phyloP scores from a whole-genome alignment of 1,140 invertebrate species.

The Pseudomyrmex cubaensis region DNA sequence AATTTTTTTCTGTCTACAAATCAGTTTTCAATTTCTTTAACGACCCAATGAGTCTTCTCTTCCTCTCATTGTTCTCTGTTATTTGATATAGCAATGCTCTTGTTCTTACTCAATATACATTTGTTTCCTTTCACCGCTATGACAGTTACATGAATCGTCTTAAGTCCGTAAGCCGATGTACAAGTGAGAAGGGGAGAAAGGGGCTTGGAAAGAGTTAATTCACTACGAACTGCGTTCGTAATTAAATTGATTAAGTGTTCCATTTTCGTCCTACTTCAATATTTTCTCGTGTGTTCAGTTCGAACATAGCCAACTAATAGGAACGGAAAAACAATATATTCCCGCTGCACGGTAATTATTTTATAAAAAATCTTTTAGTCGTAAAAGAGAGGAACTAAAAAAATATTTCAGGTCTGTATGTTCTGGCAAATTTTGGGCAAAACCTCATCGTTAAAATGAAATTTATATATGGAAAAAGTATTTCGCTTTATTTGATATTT shows the following conservation, averaged over 20 bases:
- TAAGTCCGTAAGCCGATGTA: not conserved
- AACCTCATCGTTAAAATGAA: conserved; percentile 39
- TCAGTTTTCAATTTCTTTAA: conserved; percentile 53
- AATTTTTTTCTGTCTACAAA: conserved; percentile 21
- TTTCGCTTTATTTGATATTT: conserved; percentile 23
- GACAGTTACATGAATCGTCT: conserved; percentile 14
- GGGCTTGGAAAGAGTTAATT: not conserved
- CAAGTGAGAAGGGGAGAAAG: not conserved
- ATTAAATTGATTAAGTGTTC: too few species aligned
- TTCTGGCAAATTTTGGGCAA: conserved; percentile 21
- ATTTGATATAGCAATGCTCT: conserved; percentile 34
- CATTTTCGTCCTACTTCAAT: not conserved
- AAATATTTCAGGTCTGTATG: not conserved
- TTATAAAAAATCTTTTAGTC: conserved; percentile 17
- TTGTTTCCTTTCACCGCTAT: not conserved
- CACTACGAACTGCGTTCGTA: too few species aligned
- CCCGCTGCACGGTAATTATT: not conserved
- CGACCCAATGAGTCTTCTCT: conserved; percentile 16
- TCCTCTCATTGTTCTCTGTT: not conserved
- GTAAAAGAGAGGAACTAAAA: not conserved
- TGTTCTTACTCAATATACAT: not conserved
- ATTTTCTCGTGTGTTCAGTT: too few species aligned
- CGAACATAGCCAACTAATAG: too few species aligned
- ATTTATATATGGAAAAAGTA: conserved; percentile 22
- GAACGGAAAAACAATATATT: too few species aligned